Evolutionary conservation across 2,888 invertebrate genomes (phyloP), one percentile per base, ranked within the genome.

Genomic region (Drosophila melanosoma): DNA sequence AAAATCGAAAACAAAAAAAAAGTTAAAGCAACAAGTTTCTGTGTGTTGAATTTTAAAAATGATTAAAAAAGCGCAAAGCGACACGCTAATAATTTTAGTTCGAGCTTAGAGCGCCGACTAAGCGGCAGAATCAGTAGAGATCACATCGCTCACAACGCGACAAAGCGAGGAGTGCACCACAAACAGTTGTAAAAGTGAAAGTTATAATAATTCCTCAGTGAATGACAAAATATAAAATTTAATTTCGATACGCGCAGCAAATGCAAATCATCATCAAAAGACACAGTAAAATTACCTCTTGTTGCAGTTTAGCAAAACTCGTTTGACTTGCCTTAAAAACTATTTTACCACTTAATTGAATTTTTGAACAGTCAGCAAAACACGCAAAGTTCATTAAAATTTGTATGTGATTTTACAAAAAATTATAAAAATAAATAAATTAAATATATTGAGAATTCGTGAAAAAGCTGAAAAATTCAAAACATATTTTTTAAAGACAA

Each of bases 41-140:
- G 61, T 59, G 57, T 59, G 42, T 36, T 48, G 38, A 42, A 52
- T 67, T 56, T 63, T 51, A 56, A 68, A 73, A 81, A 72, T 76
- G 75, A 82, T 89, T 90, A 82, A 91, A 87, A 90, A 90, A 91
- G 80, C 77, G 70, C 65, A 75, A 68, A 80, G 81, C 79, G 70
- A 66, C 73, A 77, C 75, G 83, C 76, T 69, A 87, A 81, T 69
- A 79, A 86, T 82, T 90, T 90, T 87, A 90, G 90, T 91, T 90
- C 72, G 73, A 76, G 78, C 74, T 87, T 62, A 87, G 86, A 90
- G 62, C 77, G 79, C 79, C 71, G 71, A 83, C 74, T 67, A 79
- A 84, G 79, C 82, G 87, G 89, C 79, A 83, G 82, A 87, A 74
- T 77, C 64, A 59, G 61, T 70, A 59, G 60, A 76, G 36, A 77